Evolutionary conservation across 2,113 vertebrate genomes (phyloP).

Genomic region (Psilopsiagon aymara): DNA sequence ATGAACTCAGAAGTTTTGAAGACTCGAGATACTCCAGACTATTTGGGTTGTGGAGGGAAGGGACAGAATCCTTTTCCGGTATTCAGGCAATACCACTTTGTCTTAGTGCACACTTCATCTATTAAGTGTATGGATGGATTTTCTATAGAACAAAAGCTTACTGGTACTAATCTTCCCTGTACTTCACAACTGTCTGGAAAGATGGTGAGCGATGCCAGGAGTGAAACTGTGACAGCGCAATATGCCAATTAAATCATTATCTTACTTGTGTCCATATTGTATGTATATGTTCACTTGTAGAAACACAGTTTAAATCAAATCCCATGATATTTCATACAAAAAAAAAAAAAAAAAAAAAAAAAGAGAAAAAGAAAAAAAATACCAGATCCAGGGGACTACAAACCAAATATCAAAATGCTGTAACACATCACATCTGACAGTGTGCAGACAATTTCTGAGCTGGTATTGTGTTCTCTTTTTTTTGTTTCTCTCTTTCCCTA

Average conservation of each 20-base stretch:
- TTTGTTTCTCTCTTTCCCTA: neutral
- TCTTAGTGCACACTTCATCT: neutral
- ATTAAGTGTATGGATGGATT: neutral
- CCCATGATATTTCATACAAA: neutral
- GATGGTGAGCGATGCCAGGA: neutral
- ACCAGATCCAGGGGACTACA: neutral
- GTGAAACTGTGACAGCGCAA: neutral
- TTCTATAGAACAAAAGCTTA: neutral
- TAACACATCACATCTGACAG: neutral
- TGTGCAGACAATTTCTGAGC: neutral
- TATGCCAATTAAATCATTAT: neutral
- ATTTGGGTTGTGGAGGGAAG: neutral
- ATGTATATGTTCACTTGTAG: neutral
- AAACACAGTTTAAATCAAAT: neutral
- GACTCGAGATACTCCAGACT: neutral
- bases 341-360: neutral
- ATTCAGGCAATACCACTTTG: neutral
- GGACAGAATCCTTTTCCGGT: neutral
- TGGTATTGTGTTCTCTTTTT: neutral
- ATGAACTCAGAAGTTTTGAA: neutral
- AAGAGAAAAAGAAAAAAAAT: neutral
- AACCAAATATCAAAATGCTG: neutral
- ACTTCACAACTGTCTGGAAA: neutral
- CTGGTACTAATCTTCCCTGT: neutral
- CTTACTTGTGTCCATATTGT: neutral